phyloP scores from a whole-genome alignment of 2,113 vertebrate species.

The Embiotoca jacksoni region DNA sequence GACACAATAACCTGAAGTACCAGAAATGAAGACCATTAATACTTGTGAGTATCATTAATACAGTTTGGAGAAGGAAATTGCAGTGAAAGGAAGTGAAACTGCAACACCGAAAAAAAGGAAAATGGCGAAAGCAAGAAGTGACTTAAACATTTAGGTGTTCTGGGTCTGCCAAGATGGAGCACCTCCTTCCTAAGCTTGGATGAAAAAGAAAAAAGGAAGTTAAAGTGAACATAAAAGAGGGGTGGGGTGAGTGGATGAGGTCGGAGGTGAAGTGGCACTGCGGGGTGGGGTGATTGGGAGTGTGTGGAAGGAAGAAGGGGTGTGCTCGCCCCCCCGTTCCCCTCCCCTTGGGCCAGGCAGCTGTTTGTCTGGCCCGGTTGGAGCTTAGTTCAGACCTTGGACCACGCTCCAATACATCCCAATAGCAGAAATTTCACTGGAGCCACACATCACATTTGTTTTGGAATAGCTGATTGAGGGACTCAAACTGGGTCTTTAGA shows the following conservation, averaged over 20 bases:
- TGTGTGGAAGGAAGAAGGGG: constrained; percentile 73
- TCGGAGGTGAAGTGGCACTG: constrained; percentile 83
- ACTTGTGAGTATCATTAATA: background rate
- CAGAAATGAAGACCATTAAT: background rate
- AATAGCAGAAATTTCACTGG: constrained; percentile 69
- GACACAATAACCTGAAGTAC: background rate
- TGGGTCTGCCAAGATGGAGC: constrained; percentile 69
- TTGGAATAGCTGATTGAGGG: constrained; percentile 67
- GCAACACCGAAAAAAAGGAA: background rate
- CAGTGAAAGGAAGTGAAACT: background rate
- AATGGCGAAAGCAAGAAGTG: constrained; percentile 8
- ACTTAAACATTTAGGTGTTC: constrained; percentile 48
- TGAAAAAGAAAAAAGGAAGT: constrained; percentile 79
- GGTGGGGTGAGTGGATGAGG: constrained; percentile 78
- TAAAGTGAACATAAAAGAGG: constrained; percentile 80
- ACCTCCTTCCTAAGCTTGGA: constrained; percentile 64
- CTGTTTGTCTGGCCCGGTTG: constrained; percentile 82
- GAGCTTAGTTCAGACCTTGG: constrained; percentile 74
- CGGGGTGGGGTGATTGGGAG: constrained; percentile 68
- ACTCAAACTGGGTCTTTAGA: constrained; percentile 52
- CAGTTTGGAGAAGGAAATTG: background rate
- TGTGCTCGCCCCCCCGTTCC: constrained; percentile 31
- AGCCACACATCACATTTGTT: constrained; percentile 76
- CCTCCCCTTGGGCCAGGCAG: constrained; percentile 69
- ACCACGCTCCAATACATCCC: constrained; percentile 82